phyloP scores from a whole-genome alignment of 2,888 invertebrate species.

The Anagyrus pseudococci region DNA sequence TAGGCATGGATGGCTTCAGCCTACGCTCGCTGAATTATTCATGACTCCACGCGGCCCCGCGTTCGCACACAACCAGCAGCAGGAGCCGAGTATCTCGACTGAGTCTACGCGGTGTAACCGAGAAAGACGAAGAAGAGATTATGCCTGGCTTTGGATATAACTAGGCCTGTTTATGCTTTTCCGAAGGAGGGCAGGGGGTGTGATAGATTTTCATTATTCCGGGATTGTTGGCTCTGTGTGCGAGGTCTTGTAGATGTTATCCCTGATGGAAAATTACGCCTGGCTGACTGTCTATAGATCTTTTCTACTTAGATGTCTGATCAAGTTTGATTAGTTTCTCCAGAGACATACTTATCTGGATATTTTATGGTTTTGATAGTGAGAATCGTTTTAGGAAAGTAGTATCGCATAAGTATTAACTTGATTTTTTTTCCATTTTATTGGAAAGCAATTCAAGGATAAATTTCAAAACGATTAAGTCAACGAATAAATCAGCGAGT shows the following conservation, averaged over 20 bases:
- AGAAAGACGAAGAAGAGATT: neutral
- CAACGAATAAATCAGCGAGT: too few species aligned
- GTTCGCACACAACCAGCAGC: neutral
- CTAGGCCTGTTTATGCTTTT: conserved; percentile 39
- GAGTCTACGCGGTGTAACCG: neutral
- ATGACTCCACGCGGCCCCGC: conserved; percentile 15
- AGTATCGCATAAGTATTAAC: too few species aligned
- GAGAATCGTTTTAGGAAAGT: too few species aligned
- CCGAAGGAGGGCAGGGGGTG: too few species aligned
- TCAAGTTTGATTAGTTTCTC: too few species aligned
- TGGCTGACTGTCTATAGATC: too few species aligned
- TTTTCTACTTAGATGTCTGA: too few species aligned
- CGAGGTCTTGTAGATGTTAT: neutral
- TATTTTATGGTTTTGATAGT: too few species aligned
- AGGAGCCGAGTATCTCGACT: neutral
- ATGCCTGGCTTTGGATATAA: neutral
- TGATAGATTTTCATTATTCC: conserved; percentile 42
- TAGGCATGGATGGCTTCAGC: conserved; percentile 40
- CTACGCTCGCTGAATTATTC: conserved; percentile 39
- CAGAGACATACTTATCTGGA: too few species aligned
- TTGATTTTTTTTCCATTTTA: too few species aligned
- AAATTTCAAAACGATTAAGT: too few species aligned
- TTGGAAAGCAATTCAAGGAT: too few species aligned
- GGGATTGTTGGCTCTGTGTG: conserved; percentile 34
- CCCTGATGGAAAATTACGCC: conserved; percentile 36